Conservation (phyloP, 2,888 invertebrate genomes). For the Napeogenes inachia region DNA sequence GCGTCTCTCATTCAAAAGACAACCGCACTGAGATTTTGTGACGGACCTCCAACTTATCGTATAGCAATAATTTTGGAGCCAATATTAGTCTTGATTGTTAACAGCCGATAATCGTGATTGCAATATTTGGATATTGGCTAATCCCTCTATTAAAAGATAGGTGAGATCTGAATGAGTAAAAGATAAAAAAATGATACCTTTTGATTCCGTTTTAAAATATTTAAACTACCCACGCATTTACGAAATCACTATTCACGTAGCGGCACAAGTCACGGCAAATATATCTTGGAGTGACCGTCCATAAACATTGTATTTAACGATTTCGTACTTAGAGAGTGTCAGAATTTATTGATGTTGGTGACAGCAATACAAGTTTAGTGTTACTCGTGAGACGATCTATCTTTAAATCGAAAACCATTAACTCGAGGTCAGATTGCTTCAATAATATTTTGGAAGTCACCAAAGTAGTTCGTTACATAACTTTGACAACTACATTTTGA, state of each 20-base stretch:
- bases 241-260: conserved; percentile 17
- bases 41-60: no score
- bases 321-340: conserved; percentile 10
- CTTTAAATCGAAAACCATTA: not conserved
- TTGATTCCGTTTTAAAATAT: conserved; percentile 21
- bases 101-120: not conserved
- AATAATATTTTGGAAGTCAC: not conserved
- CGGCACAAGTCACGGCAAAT: conserved; percentile 20
- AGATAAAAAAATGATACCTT: conserved; percentile 19
- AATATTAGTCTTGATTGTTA: conserved; percentile 10
- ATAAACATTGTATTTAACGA: conserved; percentile 22
- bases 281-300: conserved; percentile 18
- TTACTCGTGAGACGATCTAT: conserved; percentile 14
- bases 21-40: no score
- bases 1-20: no score
- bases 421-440: not conserved
- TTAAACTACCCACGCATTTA: conserved; percentile 12
- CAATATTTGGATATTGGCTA: no score
- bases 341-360: conserved; percentile 16
- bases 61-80: no score
- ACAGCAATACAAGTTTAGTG: conserved; percentile 14
- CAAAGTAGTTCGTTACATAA: no score
- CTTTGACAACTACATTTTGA: no score
- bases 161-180: conserved; percentile 14
- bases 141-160: conserved; percentile 7